phyloP scores from a whole-genome alignment of 2,888 invertebrate species.

The Clitarchus hookeri region DNA sequence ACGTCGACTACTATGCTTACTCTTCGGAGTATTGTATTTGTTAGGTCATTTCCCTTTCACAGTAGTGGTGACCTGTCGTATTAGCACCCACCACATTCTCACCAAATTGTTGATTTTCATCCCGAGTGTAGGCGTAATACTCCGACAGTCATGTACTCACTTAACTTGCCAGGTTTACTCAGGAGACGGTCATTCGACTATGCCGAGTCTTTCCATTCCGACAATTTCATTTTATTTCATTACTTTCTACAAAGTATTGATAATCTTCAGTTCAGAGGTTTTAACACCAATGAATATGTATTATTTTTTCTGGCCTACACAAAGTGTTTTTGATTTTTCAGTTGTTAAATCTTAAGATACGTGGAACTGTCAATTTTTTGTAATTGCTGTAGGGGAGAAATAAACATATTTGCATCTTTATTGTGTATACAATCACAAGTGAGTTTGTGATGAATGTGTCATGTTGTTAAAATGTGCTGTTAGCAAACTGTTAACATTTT shows the following conservation, averaged over 20 bases:
- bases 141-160: background rate
- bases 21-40: background rate
- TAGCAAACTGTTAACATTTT: background rate
- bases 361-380: background rate
- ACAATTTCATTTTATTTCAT: background rate
- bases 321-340: background rate
- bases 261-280: background rate
- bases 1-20: conserved; percentile 2
- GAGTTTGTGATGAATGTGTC: background rate
- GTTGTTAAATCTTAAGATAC: background rate
- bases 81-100: background rate
- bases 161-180: background rate
- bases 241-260: background rate
- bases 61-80: background rate
- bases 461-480: conserved; percentile 7
- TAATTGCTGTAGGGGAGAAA: background rate
- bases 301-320: conserved; percentile 12
- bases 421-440: background rate
- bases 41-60: background rate
- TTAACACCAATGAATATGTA: background rate
- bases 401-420: background rate
- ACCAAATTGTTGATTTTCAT: background rate
- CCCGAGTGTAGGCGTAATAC: background rate
- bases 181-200: background rate
- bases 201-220: background rate